Conservation (phyloP, 2,113 vertebrate species). For the Paramisgurnus dabryanus region DNA sequence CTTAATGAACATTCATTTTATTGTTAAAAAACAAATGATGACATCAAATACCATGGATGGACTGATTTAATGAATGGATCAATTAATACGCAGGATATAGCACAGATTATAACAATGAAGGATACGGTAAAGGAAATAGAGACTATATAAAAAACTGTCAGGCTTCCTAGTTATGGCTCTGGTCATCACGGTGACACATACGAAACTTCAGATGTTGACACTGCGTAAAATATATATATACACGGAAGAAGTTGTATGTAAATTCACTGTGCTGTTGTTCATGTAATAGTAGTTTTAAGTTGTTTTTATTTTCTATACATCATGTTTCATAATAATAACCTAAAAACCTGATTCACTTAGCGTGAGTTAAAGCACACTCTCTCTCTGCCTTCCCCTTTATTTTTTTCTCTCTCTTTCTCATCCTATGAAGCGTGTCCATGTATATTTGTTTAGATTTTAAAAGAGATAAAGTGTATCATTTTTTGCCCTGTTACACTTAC, state of each 20-base stretch:
- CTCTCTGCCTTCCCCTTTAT: neutral
- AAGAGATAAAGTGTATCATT: neutral
- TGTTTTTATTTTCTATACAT: slow-evolving; percentile 1
- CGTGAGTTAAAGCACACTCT: neutral
- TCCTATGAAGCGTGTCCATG: neutral
- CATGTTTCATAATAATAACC: neutral
- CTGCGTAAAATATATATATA: slow-evolving; percentile 32
- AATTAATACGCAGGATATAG: neutral
- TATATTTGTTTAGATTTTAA: slow-evolving; percentile 11
- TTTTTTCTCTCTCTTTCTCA: neutral
- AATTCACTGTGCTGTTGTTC: slow-evolving; percentile 7
- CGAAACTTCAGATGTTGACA: slow-evolving; percentile 41
- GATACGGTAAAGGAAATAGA: slow-evolving; percentile 20
- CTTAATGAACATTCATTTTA: slow-evolving; percentile 20
- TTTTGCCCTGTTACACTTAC: neutral
- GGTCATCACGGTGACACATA: slow-evolving; percentile 40
- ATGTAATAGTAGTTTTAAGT: neutral
- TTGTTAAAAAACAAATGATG: slow-evolving; percentile 28
- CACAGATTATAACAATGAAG: slow-evolving; percentile 11
- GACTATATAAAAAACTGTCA: slow-evolving; percentile 7
- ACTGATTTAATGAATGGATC: slow-evolving; percentile 30
- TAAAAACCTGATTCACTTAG: slow-evolving; percentile 3
- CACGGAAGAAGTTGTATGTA: slow-evolving; percentile 28
- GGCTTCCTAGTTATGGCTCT: slow-evolving; percentile 36
- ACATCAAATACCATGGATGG: slow-evolving; percentile 22